Percentiles rank a stretch among this genome's conserved stretches.
These are phyloP conservation scores for Cynopterus brachyotis DNA, from an alignment of 2,113 vertebrate species.

Conservation along the genomic window DNA sequence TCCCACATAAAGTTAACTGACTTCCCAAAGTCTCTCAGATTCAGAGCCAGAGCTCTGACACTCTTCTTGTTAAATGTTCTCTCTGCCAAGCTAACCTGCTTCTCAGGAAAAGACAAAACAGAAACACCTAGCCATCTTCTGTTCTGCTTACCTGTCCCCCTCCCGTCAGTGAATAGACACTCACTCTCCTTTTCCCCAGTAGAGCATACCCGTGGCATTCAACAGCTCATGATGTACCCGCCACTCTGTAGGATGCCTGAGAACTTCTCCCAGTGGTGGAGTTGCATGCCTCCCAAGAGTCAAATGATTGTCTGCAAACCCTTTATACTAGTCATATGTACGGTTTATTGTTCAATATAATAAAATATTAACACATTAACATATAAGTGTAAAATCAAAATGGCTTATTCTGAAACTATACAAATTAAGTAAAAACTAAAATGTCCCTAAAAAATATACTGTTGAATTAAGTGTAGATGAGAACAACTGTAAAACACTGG, in stretches of 20 bases:
- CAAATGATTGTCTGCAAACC: neutral
- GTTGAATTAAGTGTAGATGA: neutral
- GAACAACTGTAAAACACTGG: neutral
- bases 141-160: neutral
- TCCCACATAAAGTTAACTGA: neutral
- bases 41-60: neutral
- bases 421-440: neutral
- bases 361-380: neutral
- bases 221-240: fast-evolving
- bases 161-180: neutral
- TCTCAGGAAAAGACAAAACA: neutral
- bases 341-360: neutral
- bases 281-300: neutral
- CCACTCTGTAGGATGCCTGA: neutral
- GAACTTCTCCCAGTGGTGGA: neutral
- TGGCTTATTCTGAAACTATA: neutral
- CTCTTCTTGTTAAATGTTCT: neutral
- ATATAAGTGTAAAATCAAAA: neutral
- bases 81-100: neutral
- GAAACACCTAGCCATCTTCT: neutral
- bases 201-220: neutral
- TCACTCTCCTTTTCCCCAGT: neutral
- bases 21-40: neutral
- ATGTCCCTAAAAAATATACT: neutral
- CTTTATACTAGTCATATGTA: neutral